Evolutionary conservation across 2,113 vertebrate genomes (phyloP).

Genomic region (Callocephalon fimbriatum): DNA sequence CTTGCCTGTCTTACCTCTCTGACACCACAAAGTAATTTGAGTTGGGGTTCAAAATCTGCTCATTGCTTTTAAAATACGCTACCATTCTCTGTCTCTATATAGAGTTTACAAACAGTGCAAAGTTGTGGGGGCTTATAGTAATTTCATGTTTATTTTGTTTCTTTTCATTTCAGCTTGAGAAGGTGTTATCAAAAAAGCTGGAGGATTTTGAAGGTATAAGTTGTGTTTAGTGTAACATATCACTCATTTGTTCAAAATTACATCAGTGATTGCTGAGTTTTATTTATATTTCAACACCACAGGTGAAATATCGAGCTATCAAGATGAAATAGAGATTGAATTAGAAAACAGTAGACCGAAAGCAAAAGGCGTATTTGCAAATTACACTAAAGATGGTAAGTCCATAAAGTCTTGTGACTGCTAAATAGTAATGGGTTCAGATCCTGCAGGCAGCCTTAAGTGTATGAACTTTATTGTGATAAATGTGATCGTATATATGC

Average conservation of each 20-base stretch:
- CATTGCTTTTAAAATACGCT: not conserved
- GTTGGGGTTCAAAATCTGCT: not conserved
- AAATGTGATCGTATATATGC: not conserved
- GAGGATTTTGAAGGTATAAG: conserved; percentile 91
- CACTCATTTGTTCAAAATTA: not conserved
- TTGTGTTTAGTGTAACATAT: not conserved
- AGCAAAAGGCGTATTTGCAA: conserved; percentile 87
- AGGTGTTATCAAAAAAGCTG: conserved; percentile 89
- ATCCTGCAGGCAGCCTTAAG: not conserved
- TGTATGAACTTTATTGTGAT: not conserved
- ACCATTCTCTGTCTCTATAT: not conserved
- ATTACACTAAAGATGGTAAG: conserved; percentile 85
- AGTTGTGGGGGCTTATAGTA: not conserved
- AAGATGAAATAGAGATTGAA: conserved; percentile 94
- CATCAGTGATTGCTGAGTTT: not conserved
- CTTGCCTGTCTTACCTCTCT: not conserved
- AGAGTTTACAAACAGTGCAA: not conserved
- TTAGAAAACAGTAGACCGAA: conserved; percentile 88
- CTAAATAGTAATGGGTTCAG: not conserved
- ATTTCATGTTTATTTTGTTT: conserved; percentile 9
- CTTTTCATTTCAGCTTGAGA: conserved; percentile 83
- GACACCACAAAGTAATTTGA: not conserved
- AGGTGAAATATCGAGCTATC: conserved; percentile 93
- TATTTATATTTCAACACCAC: conserved; percentile 8
- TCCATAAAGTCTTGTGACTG: not conserved